These are phyloP conservation scores for Folsomia manolachei DNA, from an alignment of 2,888 invertebrate species.

Conservation along the genomic window DNA sequence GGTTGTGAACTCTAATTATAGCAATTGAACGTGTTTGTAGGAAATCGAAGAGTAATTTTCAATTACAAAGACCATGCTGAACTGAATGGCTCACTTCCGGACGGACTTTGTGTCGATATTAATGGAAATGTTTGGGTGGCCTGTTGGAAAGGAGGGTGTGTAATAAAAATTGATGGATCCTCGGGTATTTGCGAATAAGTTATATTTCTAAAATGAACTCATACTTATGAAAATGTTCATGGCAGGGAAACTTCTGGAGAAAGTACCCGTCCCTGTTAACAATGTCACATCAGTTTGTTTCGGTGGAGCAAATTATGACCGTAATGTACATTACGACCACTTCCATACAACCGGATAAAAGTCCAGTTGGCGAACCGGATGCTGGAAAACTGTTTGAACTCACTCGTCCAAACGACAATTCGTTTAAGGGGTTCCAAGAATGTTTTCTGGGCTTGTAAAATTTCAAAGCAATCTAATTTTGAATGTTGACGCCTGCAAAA, in stretches of 20 bases:
- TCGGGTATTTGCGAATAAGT: too few species aligned
- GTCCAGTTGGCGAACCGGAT: neutral
- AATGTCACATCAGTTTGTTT: conserved; percentile 7
- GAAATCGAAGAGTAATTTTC: conserved; percentile 49
- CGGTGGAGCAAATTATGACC: neutral
- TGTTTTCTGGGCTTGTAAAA: neutral
- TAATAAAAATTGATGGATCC: conserved; percentile 9
- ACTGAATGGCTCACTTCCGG: conserved; percentile 40
- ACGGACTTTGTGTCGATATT: neutral
- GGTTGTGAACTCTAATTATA: neutral
- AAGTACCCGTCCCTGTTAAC: neutral
- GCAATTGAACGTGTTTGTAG: conserved; percentile 44
- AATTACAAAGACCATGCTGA: conserved; percentile 50
- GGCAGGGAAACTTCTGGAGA: neutral
- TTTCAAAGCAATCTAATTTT: too few species aligned
- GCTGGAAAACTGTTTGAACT: neutral
- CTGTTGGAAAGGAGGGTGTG: conserved; percentile 12
- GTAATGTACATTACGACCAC: conserved; percentile 4
- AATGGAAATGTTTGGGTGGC: conserved; percentile 8
- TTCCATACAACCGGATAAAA: neutral
- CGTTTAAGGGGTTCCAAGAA: conserved; percentile 1
- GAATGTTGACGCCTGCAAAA: too few species aligned
- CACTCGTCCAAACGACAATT: neutral
- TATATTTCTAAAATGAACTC: too few species aligned
- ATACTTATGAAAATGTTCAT: too few species aligned